These are phyloP conservation scores for Lacanobia wlatinum DNA, from an alignment of 2,888 invertebrate species.

Conservation along the genomic window DNA sequence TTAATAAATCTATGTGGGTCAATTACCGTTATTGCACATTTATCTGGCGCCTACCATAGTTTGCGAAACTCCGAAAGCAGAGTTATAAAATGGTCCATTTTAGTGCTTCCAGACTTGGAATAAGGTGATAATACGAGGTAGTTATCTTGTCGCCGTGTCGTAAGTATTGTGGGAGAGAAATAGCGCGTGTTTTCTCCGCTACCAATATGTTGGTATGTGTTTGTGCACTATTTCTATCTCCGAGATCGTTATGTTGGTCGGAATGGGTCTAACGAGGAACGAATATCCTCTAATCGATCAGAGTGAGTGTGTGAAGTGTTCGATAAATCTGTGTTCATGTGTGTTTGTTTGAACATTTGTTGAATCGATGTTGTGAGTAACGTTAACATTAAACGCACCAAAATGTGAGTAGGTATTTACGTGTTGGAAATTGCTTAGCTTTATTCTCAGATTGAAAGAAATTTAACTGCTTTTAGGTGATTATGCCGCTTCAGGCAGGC, in stretches of 20 bases:
- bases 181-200: constrained; percentile 38
- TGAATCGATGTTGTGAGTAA: neutral
- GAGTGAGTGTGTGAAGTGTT: constrained; percentile 40
- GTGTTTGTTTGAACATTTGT: constrained; percentile 19
- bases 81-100: constrained; percentile 40
- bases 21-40: too few relatives aligned
- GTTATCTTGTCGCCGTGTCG: constrained; percentile 42
- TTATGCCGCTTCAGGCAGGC: neutral
- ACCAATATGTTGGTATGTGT: constrained; percentile 43
- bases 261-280: constrained; percentile 49
- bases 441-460: neutral
- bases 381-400: neutral
- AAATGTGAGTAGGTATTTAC: too few relatives aligned
- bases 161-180: constrained; percentile 47
- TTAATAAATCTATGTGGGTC: too few relatives aligned
- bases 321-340: constrained; percentile 47
- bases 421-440: neutral
- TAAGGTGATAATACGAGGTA: constrained; percentile 49
- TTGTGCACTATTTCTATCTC: constrained; percentile 58
- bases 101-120: constrained; percentile 23
- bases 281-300: constrained; percentile 56
- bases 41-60: neutral
- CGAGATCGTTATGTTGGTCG: constrained; percentile 46
- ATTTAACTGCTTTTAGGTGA: neutral
- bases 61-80: constrained; percentile 11